A percentile compares a stretch with the other conserved stretches of the same genome.
phyloP scores from a whole-genome alignment of 2,888 invertebrate species.

The Torymus tubicola region DNA sequence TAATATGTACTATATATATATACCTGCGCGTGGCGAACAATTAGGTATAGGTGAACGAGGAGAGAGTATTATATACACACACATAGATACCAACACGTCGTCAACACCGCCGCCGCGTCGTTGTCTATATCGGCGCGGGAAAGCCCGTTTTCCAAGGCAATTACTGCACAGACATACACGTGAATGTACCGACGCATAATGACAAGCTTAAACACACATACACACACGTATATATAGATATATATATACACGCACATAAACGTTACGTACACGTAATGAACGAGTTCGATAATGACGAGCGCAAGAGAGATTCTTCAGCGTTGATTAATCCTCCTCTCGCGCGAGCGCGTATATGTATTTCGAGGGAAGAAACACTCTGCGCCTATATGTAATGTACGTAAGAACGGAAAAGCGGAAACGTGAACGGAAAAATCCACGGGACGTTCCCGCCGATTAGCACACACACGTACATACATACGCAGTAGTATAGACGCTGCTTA shows the following conservation, averaged over 20 bases:
- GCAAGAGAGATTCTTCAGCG: not conserved
- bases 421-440: slow-evolving; percentile 10
- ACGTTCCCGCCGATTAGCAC: not conserved
- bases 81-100: too few species aligned
- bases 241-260: not conserved
- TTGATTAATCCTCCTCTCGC: slow-evolving; percentile 6
- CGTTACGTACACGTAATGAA: slow-evolving; percentile 19
- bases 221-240: not conserved
- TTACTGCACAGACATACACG: not conserved
- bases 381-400: too few species aligned
- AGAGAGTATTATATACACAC: too few species aligned
- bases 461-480: not conserved
- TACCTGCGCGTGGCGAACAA: too few species aligned
- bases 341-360: not conserved
- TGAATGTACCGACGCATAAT: not conserved
- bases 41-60: too few species aligned
- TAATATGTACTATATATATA: too few species aligned
- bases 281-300: slow-evolving; percentile 20
- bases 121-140: not conserved
- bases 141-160: slow-evolving; percentile 28
- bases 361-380: too few species aligned
- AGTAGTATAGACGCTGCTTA: too few species aligned
- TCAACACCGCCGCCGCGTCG: too few species aligned
- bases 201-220: not conserved
- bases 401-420: too few species aligned